Evolutionary conservation across 2,888 invertebrate genomes (phyloP).

Genomic region (Tenthredo scrophulariae): DNA sequence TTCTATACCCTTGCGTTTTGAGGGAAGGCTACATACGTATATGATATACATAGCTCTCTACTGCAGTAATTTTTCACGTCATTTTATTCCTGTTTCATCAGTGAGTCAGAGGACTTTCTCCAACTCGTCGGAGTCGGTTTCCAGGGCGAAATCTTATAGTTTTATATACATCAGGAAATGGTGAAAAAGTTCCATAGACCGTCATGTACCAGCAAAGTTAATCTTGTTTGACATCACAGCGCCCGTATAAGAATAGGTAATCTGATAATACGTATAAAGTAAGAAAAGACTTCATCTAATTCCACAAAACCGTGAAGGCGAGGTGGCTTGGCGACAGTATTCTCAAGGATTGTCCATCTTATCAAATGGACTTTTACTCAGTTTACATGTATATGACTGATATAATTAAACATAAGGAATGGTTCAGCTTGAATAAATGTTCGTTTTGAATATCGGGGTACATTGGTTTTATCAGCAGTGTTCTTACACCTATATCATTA

Average conservation of each 20-base stretch:
- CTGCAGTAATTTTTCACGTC: neutral
- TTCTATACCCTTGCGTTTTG: slow-evolving; percentile 3
- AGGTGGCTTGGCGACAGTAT: neutral
- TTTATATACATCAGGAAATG: neutral
- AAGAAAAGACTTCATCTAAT: neutral
- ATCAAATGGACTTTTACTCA: neutral
- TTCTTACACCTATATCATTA: neutral
- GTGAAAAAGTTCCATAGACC: neutral
- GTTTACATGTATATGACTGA: too few species aligned
- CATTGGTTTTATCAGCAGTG: neutral
- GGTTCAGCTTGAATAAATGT: neutral
- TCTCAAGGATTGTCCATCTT: too few species aligned
- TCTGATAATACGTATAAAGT: neutral
- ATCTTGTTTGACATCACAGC: neutral
- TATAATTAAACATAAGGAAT: neutral
- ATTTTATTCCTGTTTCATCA: neutral
- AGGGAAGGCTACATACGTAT: neutral
- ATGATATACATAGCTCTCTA: neutral
- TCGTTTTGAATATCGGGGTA: neutral
- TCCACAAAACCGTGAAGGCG: neutral
- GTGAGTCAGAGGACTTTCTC: neutral
- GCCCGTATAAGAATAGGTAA: neutral
- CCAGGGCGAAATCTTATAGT: neutral
- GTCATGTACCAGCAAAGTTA: neutral
- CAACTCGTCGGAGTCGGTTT: neutral